These are phyloP conservation scores for Tamandua tetradactyla DNA, from an alignment of 2,797 vertebrate genomes.

Conservation along the genomic window DNA sequence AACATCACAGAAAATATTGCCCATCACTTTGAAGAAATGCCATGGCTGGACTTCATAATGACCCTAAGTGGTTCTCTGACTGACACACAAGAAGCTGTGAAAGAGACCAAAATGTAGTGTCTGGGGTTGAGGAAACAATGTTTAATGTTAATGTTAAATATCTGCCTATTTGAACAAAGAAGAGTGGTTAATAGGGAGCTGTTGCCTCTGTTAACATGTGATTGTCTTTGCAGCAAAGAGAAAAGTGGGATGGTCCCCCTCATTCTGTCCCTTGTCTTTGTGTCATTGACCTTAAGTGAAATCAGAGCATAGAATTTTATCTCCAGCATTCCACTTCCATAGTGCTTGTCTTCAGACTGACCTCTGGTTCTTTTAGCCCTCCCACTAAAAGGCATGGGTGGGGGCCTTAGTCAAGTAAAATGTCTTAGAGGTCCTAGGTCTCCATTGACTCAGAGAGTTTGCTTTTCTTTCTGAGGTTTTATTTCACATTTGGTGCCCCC, in stretches of 20 bases:
- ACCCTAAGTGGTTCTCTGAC: background rate
- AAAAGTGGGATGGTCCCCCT: background rate
- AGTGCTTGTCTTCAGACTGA: background rate
- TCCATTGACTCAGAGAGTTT: background rate
- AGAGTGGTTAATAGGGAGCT: background rate
- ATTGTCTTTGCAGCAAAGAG: background rate
- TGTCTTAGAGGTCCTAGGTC: background rate
- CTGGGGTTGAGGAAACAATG: background rate
- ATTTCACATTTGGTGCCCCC: background rate
- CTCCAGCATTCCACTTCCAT: fast-evolving
- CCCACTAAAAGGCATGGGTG: background rate
- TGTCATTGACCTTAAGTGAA: background rate
- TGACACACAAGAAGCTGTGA: background rate
- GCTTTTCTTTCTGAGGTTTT: background rate
- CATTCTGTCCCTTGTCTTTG: background rate
- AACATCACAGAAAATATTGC: background rate
- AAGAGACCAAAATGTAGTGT: background rate
- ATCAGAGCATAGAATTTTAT: background rate
- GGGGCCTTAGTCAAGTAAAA: background rate
- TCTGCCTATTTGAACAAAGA: background rate
- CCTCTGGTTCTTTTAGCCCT: background rate
- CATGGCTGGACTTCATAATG: background rate
- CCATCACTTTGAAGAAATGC: background rate
- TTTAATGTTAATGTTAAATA: background rate
- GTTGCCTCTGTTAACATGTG: background rate